These are phyloP conservation scores for Ceratitis capitata DNA, from an alignment of 1,140 invertebrate genomes.

Conservation along the genomic window DNA sequence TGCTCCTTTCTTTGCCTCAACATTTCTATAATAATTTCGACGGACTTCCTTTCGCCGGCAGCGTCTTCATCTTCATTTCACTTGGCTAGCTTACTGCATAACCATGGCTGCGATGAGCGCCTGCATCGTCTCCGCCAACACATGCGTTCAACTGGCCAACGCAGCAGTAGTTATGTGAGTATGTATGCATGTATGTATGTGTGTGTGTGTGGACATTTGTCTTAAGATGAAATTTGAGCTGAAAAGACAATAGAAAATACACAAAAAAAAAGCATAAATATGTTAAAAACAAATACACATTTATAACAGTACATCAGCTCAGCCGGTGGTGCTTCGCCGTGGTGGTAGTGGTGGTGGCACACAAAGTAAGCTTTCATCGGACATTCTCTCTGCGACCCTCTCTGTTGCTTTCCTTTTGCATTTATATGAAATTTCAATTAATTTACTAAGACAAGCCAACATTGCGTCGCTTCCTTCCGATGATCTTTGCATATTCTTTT, in stretches of 20 bases:
- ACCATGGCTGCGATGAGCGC: not conserved
- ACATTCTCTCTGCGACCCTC: not conserved
- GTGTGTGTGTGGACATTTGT: not conserved
- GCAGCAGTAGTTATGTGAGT: not conserved
- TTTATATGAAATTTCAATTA: slow-evolving; percentile 35
- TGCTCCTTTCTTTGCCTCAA: not conserved
- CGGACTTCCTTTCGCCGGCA: slow-evolving; percentile 20
- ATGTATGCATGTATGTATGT: not conserved
- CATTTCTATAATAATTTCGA: slow-evolving; percentile 22
- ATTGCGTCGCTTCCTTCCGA: slow-evolving; percentile 3
- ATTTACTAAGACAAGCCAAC: slow-evolving; percentile 28
- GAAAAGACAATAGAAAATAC: slow-evolving; percentile 27
- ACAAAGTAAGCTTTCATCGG: not conserved
- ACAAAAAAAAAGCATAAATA: not conserved
- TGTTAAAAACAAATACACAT: not conserved
- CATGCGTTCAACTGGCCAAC: not conserved
- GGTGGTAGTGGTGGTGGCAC: not conserved
- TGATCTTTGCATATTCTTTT: not conserved
- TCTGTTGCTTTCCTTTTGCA: not conserved
- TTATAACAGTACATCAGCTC: no score
- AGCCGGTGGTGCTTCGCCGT: not conserved
- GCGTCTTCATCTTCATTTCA: slow-evolving; percentile 20
- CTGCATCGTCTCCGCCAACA: not conserved
- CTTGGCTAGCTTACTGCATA: not conserved
- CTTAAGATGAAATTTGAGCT: slow-evolving; percentile 37